Evolutionary conservation across 2,113 vertebrate genomes (phyloP), one percentile per base, ranked within the genome.

Genomic region (Onychostruthus taczanowskii): DNA sequence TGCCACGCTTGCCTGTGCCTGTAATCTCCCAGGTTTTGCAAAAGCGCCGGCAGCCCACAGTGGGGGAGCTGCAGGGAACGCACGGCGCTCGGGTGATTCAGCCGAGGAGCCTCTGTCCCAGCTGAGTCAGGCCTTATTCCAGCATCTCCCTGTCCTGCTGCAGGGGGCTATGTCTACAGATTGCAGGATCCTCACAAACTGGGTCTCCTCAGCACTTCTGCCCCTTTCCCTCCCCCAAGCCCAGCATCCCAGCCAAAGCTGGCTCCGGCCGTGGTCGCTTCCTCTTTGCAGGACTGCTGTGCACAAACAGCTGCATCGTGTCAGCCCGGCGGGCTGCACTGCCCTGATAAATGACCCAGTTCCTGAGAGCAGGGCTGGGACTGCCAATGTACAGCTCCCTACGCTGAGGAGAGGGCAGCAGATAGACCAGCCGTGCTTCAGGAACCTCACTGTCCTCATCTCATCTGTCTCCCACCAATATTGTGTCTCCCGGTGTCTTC

Each of bases 71-170:
- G 91, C 63, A 22, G 52, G 55, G 59, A 73, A 52, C 52, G 70
- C 10, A 1, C 55, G 21, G 84, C 17, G 18, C 68, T 26, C 17
- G 23, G 20, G 16, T 77, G 89, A 92, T 90, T 95, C 86, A 96
- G 64, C 37, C 3, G 0, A 14, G 46, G 30, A 78, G 27, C 49
- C 22, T 73, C 67, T 68, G 39, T 52, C 43, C 43, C 58, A n/a
- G 68, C 64, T 68, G 88, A 89, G 59, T 89, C 95, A 94, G 75
- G 30, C 72, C 55, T 74, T 86, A 70, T 68, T 52, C 66, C 78
- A 16, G n/a, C 3, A 2, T 22, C 82, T 73, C 59, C 6, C 1
- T 31, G 53, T 31, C 52, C 55, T 41, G 37, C 87, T 16, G 20
- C 2, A 2, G 21, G 35, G 35, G 23, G 9, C 56, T 33, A 24